phyloP scores from a whole-genome alignment of 35 echinoderm and acorn worm species.

The Strongylocentrotus purpuratus region DNA sequence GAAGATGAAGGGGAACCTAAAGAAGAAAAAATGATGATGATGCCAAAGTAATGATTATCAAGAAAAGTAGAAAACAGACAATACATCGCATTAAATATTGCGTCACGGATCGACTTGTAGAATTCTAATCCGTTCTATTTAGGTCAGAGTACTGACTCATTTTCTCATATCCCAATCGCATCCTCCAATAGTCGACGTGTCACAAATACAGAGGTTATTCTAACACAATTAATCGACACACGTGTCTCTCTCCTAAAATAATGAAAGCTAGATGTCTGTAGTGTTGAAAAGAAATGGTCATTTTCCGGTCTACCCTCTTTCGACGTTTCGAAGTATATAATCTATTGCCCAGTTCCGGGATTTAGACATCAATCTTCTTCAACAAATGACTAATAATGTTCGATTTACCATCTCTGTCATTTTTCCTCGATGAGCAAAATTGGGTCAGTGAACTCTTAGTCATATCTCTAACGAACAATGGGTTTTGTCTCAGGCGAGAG shows the following conservation, averaged over 20 bases:
- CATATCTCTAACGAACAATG: not conserved
- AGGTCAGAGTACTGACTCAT: not conserved
- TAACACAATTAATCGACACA: not conserved
- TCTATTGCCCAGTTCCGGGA: not conserved
- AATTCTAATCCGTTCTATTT: too few relatives aligned
- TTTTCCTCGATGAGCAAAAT: not conserved
- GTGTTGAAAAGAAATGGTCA: not conserved
- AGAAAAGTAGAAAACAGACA: too few relatives aligned
- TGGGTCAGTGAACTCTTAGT: not conserved
- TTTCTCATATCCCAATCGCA: not conserved
- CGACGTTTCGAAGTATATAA: not conserved
- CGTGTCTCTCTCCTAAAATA: not conserved
- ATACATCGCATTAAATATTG: too few relatives aligned
- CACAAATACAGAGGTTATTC: not conserved
- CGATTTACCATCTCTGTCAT: not conserved
- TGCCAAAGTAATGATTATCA: too few relatives aligned
- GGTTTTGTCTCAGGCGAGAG: not conserved
- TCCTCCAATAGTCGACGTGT: not conserved
- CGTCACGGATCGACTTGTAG: too few relatives aligned
- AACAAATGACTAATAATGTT: not conserved
- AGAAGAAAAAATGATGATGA: too few relatives aligned
- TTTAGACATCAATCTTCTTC: not conserved
- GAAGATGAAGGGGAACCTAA: too few relatives aligned
- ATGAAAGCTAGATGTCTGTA: not conserved
- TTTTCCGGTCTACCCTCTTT: not conserved